Evolutionary conservation across 2,113 vertebrate species (phyloP).

Genomic region (Perca schrenkii): DNA sequence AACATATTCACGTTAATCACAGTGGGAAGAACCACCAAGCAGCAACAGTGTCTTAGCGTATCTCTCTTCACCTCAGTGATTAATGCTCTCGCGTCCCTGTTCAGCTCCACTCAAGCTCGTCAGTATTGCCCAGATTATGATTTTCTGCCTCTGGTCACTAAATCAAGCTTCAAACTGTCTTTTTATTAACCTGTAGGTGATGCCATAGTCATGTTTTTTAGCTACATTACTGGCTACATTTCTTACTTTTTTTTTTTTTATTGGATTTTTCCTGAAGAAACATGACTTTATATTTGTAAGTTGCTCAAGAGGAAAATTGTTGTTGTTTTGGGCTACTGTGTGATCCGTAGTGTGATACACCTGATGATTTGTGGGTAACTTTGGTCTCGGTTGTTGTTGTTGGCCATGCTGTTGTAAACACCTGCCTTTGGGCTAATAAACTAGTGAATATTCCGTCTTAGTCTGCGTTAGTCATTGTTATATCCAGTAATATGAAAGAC

Average conservation of each 20-base stretch:
- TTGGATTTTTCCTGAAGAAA: too few species aligned
- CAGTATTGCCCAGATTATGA: background rate
- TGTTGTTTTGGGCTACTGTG: too few species aligned
- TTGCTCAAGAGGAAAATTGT: background rate
- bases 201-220: background rate
- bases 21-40: background rate
- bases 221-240: background rate
- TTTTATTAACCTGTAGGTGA: background rate
- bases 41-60: background rate
- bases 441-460: too few species aligned
- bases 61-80: background rate
- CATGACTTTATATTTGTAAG: background rate
- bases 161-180: background rate
- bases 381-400: too few species aligned
- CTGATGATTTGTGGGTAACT: too few species aligned
- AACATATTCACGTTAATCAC: conserved; percentile 9
- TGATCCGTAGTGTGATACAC: too few species aligned
- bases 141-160: background rate
- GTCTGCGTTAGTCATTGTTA: too few species aligned
- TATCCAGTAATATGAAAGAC: too few species aligned
- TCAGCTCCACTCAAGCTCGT: background rate
- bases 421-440: too few species aligned
- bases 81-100: background rate
- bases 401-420: too few species aligned
- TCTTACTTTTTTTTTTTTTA: too few species aligned